A percentile compares a stretch with the other conserved stretches of the same genome.
Evolutionary conservation across 2,797 vertebrate genomes (phyloP).

Genomic region (Propithecus deckenii): DNA sequence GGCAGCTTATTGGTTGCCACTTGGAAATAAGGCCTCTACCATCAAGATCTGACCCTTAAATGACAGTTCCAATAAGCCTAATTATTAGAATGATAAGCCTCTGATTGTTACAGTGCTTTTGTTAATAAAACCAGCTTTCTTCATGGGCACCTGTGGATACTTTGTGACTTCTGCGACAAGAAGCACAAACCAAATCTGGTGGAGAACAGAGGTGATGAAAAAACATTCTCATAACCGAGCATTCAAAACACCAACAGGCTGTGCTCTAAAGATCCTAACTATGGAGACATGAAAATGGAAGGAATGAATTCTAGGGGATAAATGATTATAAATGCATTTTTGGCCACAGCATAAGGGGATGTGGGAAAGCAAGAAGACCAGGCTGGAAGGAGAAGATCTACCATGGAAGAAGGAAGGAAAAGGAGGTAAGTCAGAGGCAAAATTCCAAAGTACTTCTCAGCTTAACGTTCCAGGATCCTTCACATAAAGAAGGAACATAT

Average conservation of each 20-base stretch:
- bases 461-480: neutral
- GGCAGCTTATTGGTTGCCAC: constrained; percentile 76
- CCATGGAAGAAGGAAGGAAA: neutral
- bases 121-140: neutral
- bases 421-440: neutral
- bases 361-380: neutral
- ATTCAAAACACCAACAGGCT: neutral
- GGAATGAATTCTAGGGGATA: neutral
- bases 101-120: neutral
- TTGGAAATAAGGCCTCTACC: constrained; percentile 66
- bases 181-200: neutral
- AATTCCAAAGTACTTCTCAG: neutral
- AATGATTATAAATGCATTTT: neutral
- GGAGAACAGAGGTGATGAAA: neutral
- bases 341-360: neutral
- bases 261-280: neutral
- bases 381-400: neutral
- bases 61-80: constrained; percentile 70
- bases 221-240: neutral
- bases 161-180: neutral
- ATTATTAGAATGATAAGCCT: neutral
- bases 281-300: neutral
- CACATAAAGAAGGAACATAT: neutral
- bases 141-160: neutral
- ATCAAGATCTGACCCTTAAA: constrained; percentile 70